phyloP scores from a whole-genome alignment of 2,888 invertebrate species.

The Trachelus iudaicus region DNA sequence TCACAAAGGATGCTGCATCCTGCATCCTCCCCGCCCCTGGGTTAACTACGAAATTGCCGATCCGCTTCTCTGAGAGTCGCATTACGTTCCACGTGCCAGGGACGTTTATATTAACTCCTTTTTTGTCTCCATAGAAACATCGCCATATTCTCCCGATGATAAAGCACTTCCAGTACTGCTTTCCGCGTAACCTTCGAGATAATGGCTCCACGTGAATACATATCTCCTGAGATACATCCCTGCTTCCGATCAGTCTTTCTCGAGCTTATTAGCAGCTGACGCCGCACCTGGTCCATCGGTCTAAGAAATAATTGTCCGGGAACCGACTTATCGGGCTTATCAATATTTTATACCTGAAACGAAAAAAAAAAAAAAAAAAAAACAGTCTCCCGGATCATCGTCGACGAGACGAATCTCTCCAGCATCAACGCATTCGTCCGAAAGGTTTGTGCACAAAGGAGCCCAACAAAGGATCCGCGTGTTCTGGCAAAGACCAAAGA shows the following conservation, averaged over 20 bases:
- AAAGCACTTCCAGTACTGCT: not conserved
- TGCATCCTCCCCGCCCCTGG: not conserved
- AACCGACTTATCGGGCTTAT: not conserved
- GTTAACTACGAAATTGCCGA: not conserved
- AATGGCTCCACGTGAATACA: not conserved
- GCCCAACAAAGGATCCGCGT: slow-evolving; percentile 14
- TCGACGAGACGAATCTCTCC: not conserved
- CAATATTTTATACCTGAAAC: not conserved
- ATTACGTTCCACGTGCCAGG: not conserved
- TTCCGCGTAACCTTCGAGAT: not conserved
- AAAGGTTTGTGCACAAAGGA: slow-evolving; percentile 5
- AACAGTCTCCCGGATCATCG: not conserved
- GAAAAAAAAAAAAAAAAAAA: too few species aligned
- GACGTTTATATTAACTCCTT: not conserved
- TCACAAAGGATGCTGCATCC: slow-evolving; percentile 13
- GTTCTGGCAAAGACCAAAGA: slow-evolving; percentile 16
- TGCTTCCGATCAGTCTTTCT: not conserved
- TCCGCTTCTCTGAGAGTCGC: not conserved
- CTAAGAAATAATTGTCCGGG: not conserved
- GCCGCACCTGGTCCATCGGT: not conserved
- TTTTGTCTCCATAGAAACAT: not conserved
- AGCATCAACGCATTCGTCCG: not conserved
- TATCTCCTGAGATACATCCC: too few species aligned
- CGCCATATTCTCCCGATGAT: not conserved
- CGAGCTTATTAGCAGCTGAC: not conserved